A percentile compares a stretch with the other conserved stretches of the same genome.
Evolutionary conservation across 2,797 vertebrate species (phyloP).

Genomic region (Sciurus carolinensis): DNA sequence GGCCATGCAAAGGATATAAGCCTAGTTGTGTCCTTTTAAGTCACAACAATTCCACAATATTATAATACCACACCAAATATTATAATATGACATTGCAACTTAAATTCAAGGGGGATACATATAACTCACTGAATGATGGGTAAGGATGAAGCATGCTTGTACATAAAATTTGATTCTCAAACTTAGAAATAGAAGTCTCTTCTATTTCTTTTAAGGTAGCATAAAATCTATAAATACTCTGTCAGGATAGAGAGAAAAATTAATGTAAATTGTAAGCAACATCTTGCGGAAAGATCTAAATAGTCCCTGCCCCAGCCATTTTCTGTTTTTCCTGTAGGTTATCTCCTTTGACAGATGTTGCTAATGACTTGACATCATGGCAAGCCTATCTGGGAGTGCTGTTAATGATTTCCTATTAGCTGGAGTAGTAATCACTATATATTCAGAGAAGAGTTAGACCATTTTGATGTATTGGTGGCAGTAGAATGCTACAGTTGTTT

Average conservation of each 20-base stretch:
- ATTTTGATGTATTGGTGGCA: neutral
- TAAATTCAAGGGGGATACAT: neutral
- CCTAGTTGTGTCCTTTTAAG: neutral
- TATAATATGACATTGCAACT: neutral
- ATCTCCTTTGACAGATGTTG: neutral
- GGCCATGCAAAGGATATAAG: rapidly evolving
- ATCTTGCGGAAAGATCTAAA: neutral
- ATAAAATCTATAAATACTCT: constrained; percentile 34
- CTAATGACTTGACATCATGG: neutral
- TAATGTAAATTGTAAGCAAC: neutral
- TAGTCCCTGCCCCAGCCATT: neutral
- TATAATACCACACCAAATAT: neutral
- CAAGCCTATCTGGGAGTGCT: neutral
- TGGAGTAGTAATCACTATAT: neutral
- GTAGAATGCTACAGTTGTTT: neutral
- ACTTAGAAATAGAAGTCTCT: neutral
- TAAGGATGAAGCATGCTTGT: neutral
- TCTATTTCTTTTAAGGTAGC: neutral
- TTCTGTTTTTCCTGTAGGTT: neutral
- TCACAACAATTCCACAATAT: neutral
- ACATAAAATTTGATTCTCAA: neutral
- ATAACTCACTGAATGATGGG: neutral
- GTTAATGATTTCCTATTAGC: neutral
- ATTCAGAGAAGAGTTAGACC: neutral
- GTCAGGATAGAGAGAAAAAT: constrained; percentile 16